Evolutionary conservation across 2,113 vertebrate species (phyloP), one percentile per base, ranked within the genome.

Genomic region (Suncus etruscus): DNA sequence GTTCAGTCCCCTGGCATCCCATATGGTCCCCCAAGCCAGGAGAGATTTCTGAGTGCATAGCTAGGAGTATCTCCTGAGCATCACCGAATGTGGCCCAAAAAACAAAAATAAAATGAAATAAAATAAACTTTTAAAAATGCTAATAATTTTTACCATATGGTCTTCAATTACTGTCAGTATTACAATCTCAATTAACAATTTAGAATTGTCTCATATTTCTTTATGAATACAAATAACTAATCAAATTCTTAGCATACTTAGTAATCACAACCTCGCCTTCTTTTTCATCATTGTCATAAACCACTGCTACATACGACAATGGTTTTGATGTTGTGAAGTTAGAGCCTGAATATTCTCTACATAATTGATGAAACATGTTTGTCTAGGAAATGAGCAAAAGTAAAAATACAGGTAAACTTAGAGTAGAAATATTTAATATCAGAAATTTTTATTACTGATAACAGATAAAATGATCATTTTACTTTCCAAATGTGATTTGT

Each of bases 341-440:
- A 66, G 6, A 82, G 2, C 1, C n/a, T 91, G 76, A 39, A 79
- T 29, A 74, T 47, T 1, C 7, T 1, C 3, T 47, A 12, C 12
- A 65, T 84, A 77, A 87, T 27, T 65, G 61, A 81, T 22, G 66
- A 6, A 8, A 12, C n/a, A 94, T 66, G 58, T 22, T 6, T 22
- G n/a, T 83, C 29, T 50, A 82, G 9, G 54, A 78, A 16, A 90
- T 66, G 20, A 88, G 39, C 65, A 75, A 66, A 83, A 70, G 15
- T 84, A 6, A 72, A 77, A 90, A 84, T 84, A 65, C 10, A 16
- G 76, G 63, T n/a, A 86, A 83, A 45, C n/a, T 24, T 86, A 48
- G 80, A 84, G 86, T 32, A 22, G 15, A 77, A 39, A 3, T 58
- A 75, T 24, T 81, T 80, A 72, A 51, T 27, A 2, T 39, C 77